Conservation (phyloP, 2,113 vertebrate species). For the Penelope pileata region DNA sequence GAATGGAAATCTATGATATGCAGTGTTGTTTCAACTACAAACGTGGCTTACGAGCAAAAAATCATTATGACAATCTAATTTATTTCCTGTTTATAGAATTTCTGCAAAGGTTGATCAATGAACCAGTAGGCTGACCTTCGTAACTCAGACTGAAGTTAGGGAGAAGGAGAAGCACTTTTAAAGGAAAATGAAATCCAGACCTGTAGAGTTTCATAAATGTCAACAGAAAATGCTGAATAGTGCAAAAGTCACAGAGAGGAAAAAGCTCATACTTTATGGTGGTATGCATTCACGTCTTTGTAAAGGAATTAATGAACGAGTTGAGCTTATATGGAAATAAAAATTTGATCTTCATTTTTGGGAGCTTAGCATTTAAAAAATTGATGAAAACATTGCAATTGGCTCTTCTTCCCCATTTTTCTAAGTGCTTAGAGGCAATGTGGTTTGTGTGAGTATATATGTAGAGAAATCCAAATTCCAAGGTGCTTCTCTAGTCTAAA, state of each 20-base stretch:
- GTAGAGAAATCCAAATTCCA: background rate
- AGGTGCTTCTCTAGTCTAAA: background rate
- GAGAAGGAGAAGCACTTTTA: background rate
- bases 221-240: background rate
- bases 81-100: background rate
- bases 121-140: background rate
- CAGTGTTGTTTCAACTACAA: background rate
- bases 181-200: background rate
- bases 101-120: background rate
- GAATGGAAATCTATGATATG: background rate
- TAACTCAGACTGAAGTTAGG: background rate
- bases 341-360: background rate
- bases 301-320: background rate
- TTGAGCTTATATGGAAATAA: rapidly evolving
- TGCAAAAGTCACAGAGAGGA: background rate
- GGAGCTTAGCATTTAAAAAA: background rate
- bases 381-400: background rate
- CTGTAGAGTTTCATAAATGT: background rate
- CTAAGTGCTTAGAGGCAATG: background rate
- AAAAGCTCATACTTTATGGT: background rate
- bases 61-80: background rate
- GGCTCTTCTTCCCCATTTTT: background rate
- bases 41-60: background rate
- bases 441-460: background rate
- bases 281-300: background rate